Conservation (phyloP, 2,113 vertebrate species). For the Speoplatyrhinus poulsoni region DNA sequence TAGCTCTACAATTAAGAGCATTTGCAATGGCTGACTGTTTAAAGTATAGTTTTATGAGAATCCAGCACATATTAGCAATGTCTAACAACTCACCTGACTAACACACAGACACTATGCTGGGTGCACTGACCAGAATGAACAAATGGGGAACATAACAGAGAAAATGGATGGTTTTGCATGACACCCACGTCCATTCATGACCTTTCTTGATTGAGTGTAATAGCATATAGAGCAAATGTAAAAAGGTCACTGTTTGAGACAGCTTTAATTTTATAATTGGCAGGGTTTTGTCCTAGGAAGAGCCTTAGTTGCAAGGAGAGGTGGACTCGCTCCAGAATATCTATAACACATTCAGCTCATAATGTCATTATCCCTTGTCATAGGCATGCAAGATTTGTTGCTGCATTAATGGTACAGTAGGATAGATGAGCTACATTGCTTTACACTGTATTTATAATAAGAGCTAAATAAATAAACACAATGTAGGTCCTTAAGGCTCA, state of each 20-base stretch:
- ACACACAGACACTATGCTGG: constrained; percentile 21
- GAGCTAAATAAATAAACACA: background rate
- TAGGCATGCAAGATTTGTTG: constrained; percentile 17
- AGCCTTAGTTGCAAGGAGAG: constrained; percentile 37
- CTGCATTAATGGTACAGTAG: constrained; percentile 34
- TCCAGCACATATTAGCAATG: constrained; percentile 2
- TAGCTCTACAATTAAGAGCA: background rate
- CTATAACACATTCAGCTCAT: constrained; percentile 35
- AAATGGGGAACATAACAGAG: constrained; percentile 40
- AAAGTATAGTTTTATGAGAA: background rate
- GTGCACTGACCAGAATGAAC: constrained; percentile 27
- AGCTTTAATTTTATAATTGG: constrained; percentile 80
- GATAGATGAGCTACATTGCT: background rate
- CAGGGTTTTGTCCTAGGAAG: constrained; percentile 57
- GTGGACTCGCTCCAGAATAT: constrained; percentile 20
- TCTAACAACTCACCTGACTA: constrained; percentile 7
- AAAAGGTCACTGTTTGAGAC: constrained; percentile 81
- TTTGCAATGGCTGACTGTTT: background rate
- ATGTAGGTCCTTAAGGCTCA: background rate
- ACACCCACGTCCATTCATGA: constrained; percentile 70
- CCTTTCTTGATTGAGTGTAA: constrained; percentile 83
- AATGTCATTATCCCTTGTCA: constrained; percentile 43
- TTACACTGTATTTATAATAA: constrained; percentile 9
- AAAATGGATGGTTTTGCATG: constrained; percentile 64
- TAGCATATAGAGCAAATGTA: constrained; percentile 76